Conservation (phyloP, 2,888 invertebrate genomes). For the Scaptomyza parva region DNA sequence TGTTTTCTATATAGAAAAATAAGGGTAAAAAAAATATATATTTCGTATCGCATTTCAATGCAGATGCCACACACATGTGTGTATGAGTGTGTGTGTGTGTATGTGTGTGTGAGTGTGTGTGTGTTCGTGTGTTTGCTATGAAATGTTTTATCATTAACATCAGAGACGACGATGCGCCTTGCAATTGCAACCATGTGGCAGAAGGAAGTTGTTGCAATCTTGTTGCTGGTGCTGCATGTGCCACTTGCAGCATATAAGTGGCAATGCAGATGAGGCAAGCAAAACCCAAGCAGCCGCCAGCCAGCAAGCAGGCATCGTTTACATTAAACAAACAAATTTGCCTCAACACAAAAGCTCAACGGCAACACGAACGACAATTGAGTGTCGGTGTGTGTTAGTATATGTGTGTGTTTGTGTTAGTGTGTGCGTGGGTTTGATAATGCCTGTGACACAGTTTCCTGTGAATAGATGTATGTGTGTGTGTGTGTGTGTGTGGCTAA, state of each 20-base stretch:
- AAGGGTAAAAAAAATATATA: slow-evolving; percentile 27
- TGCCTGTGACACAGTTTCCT: slow-evolving; percentile 71
- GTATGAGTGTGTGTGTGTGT: slow-evolving; percentile 4
- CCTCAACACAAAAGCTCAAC: slow-evolving; percentile 52
- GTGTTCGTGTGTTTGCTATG: slow-evolving; percentile 10
- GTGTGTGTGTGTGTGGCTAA: slow-evolving; percentile 29
- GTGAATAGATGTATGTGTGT: slow-evolving; percentile 25
- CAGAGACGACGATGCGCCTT: slow-evolving; percentile 35
- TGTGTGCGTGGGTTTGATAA: slow-evolving; percentile 25
- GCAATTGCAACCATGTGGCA: slow-evolving; percentile 11
- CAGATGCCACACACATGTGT: slow-evolving; percentile 50
- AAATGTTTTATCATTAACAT: slow-evolving; percentile 54
- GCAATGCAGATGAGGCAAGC: slow-evolving; percentile 46
- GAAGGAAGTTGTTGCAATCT: slow-evolving; percentile 47
- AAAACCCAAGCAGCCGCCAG: neutral
- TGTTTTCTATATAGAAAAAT: neutral
- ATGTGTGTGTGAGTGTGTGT: slow-evolving; percentile 3
- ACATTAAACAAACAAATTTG: slow-evolving; percentile 58
- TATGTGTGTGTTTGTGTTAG: slow-evolving; percentile 12
- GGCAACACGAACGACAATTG: slow-evolving; percentile 33
- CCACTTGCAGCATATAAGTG: slow-evolving; percentile 41
- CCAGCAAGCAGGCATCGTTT: slow-evolving; percentile 39
- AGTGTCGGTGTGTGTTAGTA: slow-evolving; percentile 7
- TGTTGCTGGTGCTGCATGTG: slow-evolving; percentile 21
- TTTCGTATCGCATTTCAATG: slow-evolving; percentile 53